Percentiles rank a stretch among this genome's conserved stretches.
Evolutionary conservation across 2,888 invertebrate species (phyloP).

Genomic region (Polydrusus pterygomalis): DNA sequence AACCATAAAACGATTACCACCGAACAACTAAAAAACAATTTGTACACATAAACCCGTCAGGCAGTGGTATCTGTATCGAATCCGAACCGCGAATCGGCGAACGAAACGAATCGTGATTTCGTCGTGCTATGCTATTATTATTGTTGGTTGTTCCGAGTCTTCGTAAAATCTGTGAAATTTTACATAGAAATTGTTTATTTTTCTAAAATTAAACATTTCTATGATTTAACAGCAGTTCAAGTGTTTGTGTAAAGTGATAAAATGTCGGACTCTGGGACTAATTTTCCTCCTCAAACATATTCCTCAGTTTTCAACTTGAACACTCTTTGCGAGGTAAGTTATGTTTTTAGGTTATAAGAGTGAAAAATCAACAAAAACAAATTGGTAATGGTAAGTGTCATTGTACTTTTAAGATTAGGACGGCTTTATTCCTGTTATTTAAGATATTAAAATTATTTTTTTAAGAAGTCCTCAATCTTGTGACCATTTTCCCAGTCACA

Average conservation of each 20-base stretch:
- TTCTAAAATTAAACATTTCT: background rate
- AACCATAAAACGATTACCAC: no score
- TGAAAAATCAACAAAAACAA: conserved; percentile 11
- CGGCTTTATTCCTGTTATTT: no score
- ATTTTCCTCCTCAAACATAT: conserved; percentile 70
- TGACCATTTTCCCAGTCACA: background rate
- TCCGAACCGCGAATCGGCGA: no score
- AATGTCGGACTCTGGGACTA: conserved; percentile 59
- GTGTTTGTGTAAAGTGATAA: conserved; percentile 28
- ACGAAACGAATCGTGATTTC: no score
- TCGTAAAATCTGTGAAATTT: background rate
- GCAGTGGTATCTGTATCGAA: no score
- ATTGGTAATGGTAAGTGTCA: background rate
- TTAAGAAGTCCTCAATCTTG: no score
- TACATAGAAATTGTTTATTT: background rate
- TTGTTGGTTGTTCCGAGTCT: no score
- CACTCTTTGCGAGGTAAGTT: conserved; percentile 65
- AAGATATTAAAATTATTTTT: no score
- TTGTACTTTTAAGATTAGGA: no score
- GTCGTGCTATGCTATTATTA: no score
- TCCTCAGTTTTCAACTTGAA: conserved; percentile 70
- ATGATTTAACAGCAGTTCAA: background rate
- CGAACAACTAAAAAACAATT: no score
- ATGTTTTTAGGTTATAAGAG: conserved; percentile 56
- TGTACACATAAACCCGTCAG: no score